Evolutionary conservation across 2,797 vertebrate genomes (phyloP), one percentile per base, ranked within the genome.

Genomic region (Darevskia nairensis): DNA sequence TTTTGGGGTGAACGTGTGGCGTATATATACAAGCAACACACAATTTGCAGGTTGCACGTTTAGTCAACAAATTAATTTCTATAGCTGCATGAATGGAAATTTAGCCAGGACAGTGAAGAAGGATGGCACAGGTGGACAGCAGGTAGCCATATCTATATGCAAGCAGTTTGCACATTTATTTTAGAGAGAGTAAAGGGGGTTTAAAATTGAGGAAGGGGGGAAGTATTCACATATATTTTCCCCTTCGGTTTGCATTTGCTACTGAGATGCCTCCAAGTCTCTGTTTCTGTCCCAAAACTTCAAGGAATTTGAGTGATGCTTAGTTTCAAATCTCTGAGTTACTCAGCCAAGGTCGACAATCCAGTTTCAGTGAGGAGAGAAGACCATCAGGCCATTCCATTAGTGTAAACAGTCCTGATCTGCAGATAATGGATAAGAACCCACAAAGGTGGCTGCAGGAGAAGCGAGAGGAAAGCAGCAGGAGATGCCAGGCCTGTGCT

Each of bases 11-110:
- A 32, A 25, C 44, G 9, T 71, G 68, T 1, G 3, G 50, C 5
- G 2, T 35, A 81, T 32, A 61, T 10, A 61, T 35, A 80, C 86
- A 95, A 92, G 91, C 81, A 93, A 94, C 90, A 92, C 88, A 90
- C 89, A 91, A 89, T 92, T 72, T 83, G 9, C 5, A 35, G 29
- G 19, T 25, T 72, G 29, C 11, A 55, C 8, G 21, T 93, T 90
- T 92, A 93, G 39, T 46, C 59, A 8, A 55, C n/a, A 80, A 9
- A 59, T 27, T 66, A 23, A 39, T 13, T 82, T 84, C 86, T 74
- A 17, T n/a, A 29, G 80, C 84, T 71, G 61, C 7, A 0, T 0
- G 90, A n/a, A 41, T 0, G 0, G 29, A 44, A 83, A 21, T 72
- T 39, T 27, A 55, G 61, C 32, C 9, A 71, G 32, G 74, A 72